Evolutionary conservation across 2,797 vertebrate species (phyloP).

Genomic region (Hyperoplus immaculatus): DNA sequence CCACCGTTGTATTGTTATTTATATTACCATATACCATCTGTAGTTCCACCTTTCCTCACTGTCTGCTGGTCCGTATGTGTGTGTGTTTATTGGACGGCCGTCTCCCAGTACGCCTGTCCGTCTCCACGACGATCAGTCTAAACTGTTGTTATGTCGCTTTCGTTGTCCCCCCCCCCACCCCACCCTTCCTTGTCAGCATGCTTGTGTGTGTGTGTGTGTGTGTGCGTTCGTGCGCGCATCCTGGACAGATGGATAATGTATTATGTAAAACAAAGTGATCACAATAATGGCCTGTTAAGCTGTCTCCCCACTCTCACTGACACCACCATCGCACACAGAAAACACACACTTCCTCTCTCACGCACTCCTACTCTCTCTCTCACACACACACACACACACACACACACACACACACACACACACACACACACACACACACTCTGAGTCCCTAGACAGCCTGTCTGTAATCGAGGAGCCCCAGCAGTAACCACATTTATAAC

Average conservation of each 20-base stretch:
- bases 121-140: slow-evolving; percentile 64
- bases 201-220: slow-evolving; percentile 23
- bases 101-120: slow-evolving; percentile 41
- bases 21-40: slow-evolving; percentile 32
- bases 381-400: background rate
- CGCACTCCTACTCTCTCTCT: slow-evolving; percentile 7
- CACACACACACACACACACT: slow-evolving; percentile 33
- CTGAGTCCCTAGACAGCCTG: slow-evolving; percentile 69
- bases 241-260: slow-evolving; percentile 86
- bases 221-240: slow-evolving; percentile 34
- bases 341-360: slow-evolving; percentile 22
- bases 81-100: slow-evolving; percentile 35
- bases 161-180: slow-evolving; percentile 30
- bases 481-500: too few relatives aligned
- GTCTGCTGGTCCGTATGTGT: slow-evolving; percentile 4
- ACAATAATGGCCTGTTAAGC: slow-evolving; percentile 84
- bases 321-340: slow-evolving; percentile 34
- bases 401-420: slow-evolving; percentile 14
- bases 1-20: slow-evolving; percentile 9
- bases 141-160: slow-evolving; percentile 48
- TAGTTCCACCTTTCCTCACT: background rate
- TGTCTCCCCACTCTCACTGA: slow-evolving; percentile 32
- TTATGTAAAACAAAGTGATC: slow-evolving; percentile 87
- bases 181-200: slow-evolving; percentile 41
- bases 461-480: slow-evolving; percentile 66